Base-by-base conservation (phyloP, 1,140 invertebrate species). In the Cataglyphis hispanica region DNA sequence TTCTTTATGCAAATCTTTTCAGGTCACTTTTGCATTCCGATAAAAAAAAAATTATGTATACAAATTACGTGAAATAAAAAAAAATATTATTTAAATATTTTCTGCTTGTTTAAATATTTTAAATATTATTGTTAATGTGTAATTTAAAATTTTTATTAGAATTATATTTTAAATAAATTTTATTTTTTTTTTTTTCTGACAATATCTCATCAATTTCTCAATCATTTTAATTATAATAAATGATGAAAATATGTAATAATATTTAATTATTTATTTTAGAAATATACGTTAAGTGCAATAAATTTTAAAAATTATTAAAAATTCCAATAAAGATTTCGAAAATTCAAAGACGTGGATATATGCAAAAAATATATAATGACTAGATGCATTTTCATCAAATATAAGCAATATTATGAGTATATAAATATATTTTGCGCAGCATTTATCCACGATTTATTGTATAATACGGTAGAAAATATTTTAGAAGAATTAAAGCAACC, bases 391-490 rank as follows among this genome's bases (percentile, higher is more conserved):
- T 25, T 76, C 22, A 75, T 60, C 25, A 72, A 34, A 27, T 34
- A 16, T 34, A 50, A 75, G 53, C 56, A 58, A n/a, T 40, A 22
- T 0, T 58, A 8, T 22, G 11, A 40, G 19, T 25, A 27, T 43
- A 53, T 77, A 77, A 25, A 31, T 63, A 77, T 37, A 61, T 37
- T 60, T 16, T 63, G 34, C 58, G 34, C 40, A 77, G 13, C 10
- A 43, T 77, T 77, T 77, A 77, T 31, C 74, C 40, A 31, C 58
- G 46, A 46, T 77, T 77, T 40, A 40, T 22, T 25, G 16, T 25
- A 63, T 77, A 77, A 63, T 43, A 64, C 6, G 13, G 13, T 77
- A 46, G 34, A 60, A 75, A 75, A 58, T 27, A 64, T 64, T 58
- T 77, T 11, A 11, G 13, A 64, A 64, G 7, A 40, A 64, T 77